Evolutionary conservation across 2,113 vertebrate species (phyloP), one percentile per base, ranked within the genome.

Genomic region (Microtus montanus): DNA sequence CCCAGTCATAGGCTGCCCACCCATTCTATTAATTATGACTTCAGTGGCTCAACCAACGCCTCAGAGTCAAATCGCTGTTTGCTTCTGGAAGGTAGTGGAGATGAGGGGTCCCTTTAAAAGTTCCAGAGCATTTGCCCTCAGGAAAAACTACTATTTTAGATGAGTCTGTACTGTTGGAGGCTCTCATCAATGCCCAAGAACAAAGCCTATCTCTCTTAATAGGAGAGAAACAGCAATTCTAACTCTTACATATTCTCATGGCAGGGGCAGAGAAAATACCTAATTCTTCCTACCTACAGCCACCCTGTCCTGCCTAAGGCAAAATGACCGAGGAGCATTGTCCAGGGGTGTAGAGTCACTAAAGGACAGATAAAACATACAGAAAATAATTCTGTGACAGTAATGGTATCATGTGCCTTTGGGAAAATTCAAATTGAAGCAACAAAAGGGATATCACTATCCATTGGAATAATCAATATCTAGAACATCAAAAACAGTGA

Each of bases 1-100:
- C 11, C 24, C 6, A 41, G 11, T 68, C 3, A 15, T 26, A 10
- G 30, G 6, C 0, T 68, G 0, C 8, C 5, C 2, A 49, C 5
- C 19, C 20, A 35, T n/a, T 74, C 38, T 79, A 35, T 91, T 35
- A 86, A 74, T n/a, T 74, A 70, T 75, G 75, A 11, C 58, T 80
- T 8, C 8, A 68, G 87, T 11, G 77, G 28, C 3, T 95, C 22
- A 47, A 17, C 2, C 2, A n/a, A 3, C 4, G 84, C 79, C 24
- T 35, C 10, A 78, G 68, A 91, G 78, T 13, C 66, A 90, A 84
- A 78, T 30, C 6, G 26, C 61, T 30, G 52, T 79, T 84, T 80
- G 33, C 0, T 70, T 84, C 19, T 2, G 20, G 63, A 26, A 78
- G 24, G 61, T 22, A 47, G 64, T 61, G 8, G 26, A 33, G 24